These are phyloP conservation scores for Halocynthia aurantium DNA, from an alignment of 23 tunicate species.

Conservation along the genomic window DNA sequence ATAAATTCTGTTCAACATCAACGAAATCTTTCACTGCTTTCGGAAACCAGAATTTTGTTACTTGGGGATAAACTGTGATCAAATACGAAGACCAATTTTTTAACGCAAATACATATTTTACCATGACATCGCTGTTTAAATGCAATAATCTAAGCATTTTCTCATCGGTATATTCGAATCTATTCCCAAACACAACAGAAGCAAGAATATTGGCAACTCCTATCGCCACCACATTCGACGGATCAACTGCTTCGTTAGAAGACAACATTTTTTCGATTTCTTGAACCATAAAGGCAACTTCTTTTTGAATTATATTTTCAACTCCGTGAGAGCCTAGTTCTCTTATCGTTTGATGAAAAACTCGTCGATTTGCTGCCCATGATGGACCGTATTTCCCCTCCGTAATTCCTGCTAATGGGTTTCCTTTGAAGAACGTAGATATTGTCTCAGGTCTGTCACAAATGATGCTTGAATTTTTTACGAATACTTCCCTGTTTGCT, in stretches of 20 bases:
- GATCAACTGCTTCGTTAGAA: too few species aligned
- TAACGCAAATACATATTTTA: background rate
- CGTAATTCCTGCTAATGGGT: background rate
- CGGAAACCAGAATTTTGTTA: constrained; percentile 21
- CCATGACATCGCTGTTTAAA: constrained; percentile 8
- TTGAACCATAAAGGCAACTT: too few species aligned
- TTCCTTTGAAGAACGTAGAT: too few species aligned
- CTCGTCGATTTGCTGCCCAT: too few species aligned
- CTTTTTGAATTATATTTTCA: too few species aligned
- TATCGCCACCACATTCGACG: too few species aligned
- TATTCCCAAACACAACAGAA: constrained; percentile 5
- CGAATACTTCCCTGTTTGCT: constrained; percentile 7
- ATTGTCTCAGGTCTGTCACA: too few species aligned
- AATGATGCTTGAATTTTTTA: too few species aligned
- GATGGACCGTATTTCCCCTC: too few species aligned
- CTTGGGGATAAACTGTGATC: constrained; percentile 2
- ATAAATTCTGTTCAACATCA: background rate
- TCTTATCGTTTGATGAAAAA: too few species aligned
- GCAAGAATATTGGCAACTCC: constrained; percentile 11
- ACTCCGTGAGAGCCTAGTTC: background rate
- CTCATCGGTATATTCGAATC: background rate
- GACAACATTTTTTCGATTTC: too few species aligned
- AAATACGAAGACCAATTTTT: background rate
- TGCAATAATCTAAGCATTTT: background rate
- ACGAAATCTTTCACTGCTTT: background rate